Evolutionary conservation across 2,113 vertebrate species (phyloP).

Genomic region (Clarias gariepinus): DNA sequence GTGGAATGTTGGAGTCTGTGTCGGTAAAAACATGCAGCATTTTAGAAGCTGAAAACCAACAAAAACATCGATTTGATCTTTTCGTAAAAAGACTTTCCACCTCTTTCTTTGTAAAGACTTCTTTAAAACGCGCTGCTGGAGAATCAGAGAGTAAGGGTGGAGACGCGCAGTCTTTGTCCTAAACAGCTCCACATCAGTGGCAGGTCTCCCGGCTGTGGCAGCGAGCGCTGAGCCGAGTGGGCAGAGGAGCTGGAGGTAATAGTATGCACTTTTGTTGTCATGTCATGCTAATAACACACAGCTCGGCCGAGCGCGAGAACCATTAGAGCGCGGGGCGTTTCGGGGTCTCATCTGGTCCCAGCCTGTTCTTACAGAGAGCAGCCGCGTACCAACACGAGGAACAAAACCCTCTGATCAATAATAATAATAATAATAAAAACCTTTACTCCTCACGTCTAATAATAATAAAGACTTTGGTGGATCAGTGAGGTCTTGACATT

Average conservation of each 20-base stretch:
- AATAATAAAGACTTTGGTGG: neutral
- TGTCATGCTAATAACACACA: conserved; percentile 47
- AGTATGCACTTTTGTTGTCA: conserved; percentile 50
- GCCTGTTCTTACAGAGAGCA: conserved; percentile 8
- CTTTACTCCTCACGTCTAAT: neutral
- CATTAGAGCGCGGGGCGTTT: conserved; percentile 32
- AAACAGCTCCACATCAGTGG: conserved; percentile 8
- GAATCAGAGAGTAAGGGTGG: conserved; percentile 7
- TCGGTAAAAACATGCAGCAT: neutral
- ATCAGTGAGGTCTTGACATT: neutral
- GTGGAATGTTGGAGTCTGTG: no score
- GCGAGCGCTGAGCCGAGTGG: conserved; percentile 39
- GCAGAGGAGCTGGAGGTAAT: conserved; percentile 39
- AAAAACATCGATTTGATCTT: neutral
- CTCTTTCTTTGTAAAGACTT: neutral
- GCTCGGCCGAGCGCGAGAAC: conserved; percentile 22
- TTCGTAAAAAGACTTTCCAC: neutral
- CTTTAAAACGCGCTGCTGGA: neutral
- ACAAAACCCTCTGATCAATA: neutral
- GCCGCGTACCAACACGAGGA: neutral
- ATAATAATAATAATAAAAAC: neutral
- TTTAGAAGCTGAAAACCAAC: no score
- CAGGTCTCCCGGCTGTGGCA: conserved; percentile 31
- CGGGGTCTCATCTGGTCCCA: conserved; percentile 18
- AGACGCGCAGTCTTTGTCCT: conserved; percentile 32